Evolutionary conservation across 2,797 vertebrate genomes (phyloP), one percentile per base, ranked within the genome.

Genomic region (Salmo trutta): DNA sequence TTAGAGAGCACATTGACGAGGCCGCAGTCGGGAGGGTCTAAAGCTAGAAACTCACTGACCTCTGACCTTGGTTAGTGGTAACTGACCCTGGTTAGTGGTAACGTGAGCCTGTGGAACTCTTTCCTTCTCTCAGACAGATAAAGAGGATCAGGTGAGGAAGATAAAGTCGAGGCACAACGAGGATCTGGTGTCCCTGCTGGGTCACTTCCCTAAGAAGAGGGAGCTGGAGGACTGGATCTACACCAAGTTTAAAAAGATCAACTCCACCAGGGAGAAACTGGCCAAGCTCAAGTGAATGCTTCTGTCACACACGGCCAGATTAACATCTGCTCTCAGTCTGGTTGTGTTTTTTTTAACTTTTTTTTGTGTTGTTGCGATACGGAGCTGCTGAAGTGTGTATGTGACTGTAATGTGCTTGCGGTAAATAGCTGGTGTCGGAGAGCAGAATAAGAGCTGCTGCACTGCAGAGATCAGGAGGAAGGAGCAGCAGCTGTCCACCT

Each of bases 221-320:
- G 95, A 99, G 72, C 95, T 99, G 79, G 98, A 98, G 87, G 97
- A 99, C 86, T 99, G 98, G 98, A 94, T 99, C 90, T 93, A 99
- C 79, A 78, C 84, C 82, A 97, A 96, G 91, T 93, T 92, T 24
- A 96, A 91, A 81, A 96, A 97, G 88, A 95, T 98, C 75, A 96
- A 96, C 87, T 86, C 91, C 66, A 96, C 95, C 77, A 94, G 98
- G 83, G 90, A 96, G 83, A 95, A 87, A 83, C 94, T 98, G 77
- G 92, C 93, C 81, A 95, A 91, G 82, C 89, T 98, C 31, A 97
- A 96, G 98, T 99, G 84, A 89, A 95, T 84, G 33, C 19, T 4
- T 17, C 62, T 16, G 1, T 31, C 8, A 0, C 21, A 52, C 52
- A 24, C 52, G 24, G 19, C 29, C 71, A 10, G 21, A 62, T 62